Percentiles rank a stretch among this genome's conserved stretches.
Conservation (phyloP, 92 coral and sea anemone species). For the Desmophyllum pertusum region DNA sequence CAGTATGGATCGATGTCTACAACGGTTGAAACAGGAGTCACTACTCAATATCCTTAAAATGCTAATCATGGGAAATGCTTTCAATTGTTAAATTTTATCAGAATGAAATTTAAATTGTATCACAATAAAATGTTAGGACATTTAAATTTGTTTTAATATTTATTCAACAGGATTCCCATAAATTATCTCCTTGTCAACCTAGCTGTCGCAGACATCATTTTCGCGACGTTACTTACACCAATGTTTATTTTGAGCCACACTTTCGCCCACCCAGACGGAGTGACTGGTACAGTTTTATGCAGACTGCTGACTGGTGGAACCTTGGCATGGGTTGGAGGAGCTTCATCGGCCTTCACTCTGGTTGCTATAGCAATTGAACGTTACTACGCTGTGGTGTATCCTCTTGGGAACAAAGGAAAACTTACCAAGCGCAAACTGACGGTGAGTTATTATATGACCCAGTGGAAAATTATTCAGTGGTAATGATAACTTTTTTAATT, state of each 20-base stretch:
- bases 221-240: neutral
- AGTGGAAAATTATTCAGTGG: too few species aligned
- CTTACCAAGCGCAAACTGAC: constrained; percentile 8
- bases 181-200: constrained; percentile 16
- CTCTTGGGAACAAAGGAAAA: neutral
- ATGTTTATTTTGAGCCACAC: neutral
- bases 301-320: constrained; percentile 13
- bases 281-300: neutral
- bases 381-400: constrained; percentile 5
- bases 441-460: neutral
- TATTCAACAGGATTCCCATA: neutral
- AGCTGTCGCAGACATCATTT: constrained; percentile 7
- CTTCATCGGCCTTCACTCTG: constrained; percentile 6
- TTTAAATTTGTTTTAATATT: too few species aligned
- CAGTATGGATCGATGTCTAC: too few species aligned
- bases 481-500: too few species aligned
- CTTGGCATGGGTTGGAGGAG: constrained; percentile 8
- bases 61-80: too few species aligned
- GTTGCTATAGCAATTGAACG: constrained; percentile 21
- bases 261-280: neutral
- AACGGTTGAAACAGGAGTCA: too few species aligned
- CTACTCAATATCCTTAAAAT: too few species aligned
- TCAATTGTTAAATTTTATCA: too few species aligned
- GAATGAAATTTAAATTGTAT: too few species aligned
- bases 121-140: too few species aligned